Conservation (phyloP, 2,888 invertebrate species). For the Limnephilus lunatus region DNA sequence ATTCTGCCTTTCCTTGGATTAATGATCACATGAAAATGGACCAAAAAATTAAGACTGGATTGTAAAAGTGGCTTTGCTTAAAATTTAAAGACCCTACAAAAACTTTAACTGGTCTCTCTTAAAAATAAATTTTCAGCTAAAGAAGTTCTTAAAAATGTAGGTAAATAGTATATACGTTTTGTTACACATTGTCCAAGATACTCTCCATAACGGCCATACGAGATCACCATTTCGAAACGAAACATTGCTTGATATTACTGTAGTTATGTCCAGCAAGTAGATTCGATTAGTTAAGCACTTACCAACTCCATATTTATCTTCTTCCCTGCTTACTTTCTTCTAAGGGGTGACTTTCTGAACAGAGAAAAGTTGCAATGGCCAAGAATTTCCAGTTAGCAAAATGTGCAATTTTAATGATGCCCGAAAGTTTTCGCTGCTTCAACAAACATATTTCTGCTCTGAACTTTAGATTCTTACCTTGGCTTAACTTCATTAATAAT, state of each 20-base stretch:
- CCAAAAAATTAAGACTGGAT: neutral
- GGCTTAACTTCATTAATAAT: neutral
- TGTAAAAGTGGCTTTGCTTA: neutral
- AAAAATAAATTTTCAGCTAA: neutral
- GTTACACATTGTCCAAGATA: neutral
- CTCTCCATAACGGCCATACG: neutral
- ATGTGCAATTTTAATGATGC: too few species aligned
- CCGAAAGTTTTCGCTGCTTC: neutral
- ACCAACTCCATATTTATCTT: neutral
- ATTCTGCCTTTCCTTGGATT: neutral
- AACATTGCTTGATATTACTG: neutral
- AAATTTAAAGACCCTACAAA: neutral
- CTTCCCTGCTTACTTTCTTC: neutral
- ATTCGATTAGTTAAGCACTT: neutral
- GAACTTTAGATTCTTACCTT: neutral
- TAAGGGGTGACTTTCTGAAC: too few species aligned
- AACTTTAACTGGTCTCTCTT: neutral
- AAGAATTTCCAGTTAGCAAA: neutral
- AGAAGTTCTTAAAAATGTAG: neutral
- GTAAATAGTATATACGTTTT: too few species aligned
- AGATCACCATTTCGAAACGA: neutral
- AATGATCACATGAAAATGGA: neutral
- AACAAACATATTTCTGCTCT: neutral
- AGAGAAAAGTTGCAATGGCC: neutral
- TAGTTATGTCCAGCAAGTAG: neutral